These are phyloP conservation scores for Megamerina dolium DNA, from an alignment of 2,888 invertebrate species.

Conservation along the genomic window DNA sequence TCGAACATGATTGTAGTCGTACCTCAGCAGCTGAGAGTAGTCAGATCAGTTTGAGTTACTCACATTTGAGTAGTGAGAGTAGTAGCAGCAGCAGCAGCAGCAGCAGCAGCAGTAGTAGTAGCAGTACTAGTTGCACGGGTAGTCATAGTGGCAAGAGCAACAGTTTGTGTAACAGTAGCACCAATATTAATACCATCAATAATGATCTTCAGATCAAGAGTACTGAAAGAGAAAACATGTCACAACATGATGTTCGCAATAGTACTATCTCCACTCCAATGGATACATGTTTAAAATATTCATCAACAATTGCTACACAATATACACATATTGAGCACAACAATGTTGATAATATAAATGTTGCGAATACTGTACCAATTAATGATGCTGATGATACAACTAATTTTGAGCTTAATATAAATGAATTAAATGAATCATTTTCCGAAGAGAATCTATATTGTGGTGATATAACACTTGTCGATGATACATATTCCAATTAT, in stretches of 20 bases:
- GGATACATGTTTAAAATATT: no score
- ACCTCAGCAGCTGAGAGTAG: conserved; percentile 34
- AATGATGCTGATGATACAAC: conserved; percentile 24
- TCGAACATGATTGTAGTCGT: conserved; percentile 37
- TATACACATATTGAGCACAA: conserved; percentile 15
- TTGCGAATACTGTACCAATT: conserved; percentile 6
- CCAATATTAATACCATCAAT: no score
- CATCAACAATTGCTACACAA: no score
- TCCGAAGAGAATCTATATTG: conserved; percentile 33
- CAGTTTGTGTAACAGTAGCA: not conserved
- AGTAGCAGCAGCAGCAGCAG: conserved; percentile 23
- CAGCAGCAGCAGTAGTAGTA: conserved; percentile 13
- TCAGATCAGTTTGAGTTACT: conserved; percentile 39
- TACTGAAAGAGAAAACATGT: no score
- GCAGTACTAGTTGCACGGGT: conserved; percentile 21
- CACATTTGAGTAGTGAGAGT: conserved; percentile 37
- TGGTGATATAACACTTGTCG: conserved; percentile 47
- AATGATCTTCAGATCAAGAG: no score
- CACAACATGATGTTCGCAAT: conserved; percentile 22
- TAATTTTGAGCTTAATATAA: conserved; percentile 17
- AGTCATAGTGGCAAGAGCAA: not conserved
- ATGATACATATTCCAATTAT: conserved; percentile 45
- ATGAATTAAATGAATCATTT: conserved; percentile 30
- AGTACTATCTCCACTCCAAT: not conserved
- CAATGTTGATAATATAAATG: conserved; percentile 16